Percentiles rank a stretch among this genome's conserved stretches.
Evolutionary conservation across 2,113 vertebrate species (phyloP).

Genomic region (Grammomys dolichurus): DNA sequence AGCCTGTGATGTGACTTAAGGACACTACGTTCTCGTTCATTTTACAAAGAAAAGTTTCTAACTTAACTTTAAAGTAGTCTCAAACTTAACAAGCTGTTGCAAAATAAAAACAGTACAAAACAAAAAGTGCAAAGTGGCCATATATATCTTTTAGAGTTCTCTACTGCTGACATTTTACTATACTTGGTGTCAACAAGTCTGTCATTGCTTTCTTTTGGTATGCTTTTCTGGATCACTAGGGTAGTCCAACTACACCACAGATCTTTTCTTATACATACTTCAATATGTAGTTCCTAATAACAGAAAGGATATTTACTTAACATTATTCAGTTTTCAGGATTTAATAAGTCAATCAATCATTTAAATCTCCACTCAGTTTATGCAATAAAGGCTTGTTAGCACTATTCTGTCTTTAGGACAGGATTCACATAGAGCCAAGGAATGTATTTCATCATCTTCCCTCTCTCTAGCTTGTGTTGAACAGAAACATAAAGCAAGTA

Average conservation of each 20-base stretch:
- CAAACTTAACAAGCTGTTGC: slow-evolving; percentile 29
- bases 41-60: slow-evolving; percentile 30
- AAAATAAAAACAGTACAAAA: slow-evolving; percentile 43
- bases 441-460: not conserved
- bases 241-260: not conserved
- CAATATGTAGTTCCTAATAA: not conserved
- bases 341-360: not conserved
- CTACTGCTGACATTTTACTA: slow-evolving; percentile 1
- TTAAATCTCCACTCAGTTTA: slow-evolving; percentile 41
- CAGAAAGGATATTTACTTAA: not conserved
- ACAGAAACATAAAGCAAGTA: not conserved
- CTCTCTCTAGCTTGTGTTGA: slow-evolving; percentile 17
- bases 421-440: not conserved
- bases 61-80: slow-evolving; percentile 19
- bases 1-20: slow-evolving; percentile 25
- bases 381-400: not conserved
- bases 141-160: not conserved
- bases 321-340: not conserved
- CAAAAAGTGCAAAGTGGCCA: not conserved
- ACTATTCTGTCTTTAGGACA: not conserved
- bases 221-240: not conserved
- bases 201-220: not conserved
- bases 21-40: slow-evolving; percentile 11
- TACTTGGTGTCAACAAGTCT: not conserved
- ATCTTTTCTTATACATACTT: not conserved